These are phyloP conservation scores for Ganaspis brasiliensis DNA, from an alignment of 2,888 invertebrate genomes.

Conservation along the genomic window DNA sequence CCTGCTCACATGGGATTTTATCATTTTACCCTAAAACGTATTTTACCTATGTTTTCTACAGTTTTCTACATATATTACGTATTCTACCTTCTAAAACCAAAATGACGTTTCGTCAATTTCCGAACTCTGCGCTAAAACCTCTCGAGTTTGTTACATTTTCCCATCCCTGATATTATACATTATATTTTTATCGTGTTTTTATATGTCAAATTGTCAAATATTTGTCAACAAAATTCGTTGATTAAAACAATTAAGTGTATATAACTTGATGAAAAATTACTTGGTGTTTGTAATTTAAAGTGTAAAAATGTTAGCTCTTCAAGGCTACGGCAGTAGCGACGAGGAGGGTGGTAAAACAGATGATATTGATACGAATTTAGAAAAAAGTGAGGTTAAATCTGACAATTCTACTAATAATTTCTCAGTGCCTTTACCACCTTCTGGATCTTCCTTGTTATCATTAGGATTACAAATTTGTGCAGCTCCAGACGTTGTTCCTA, in stretches of 20 bases:
- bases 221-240: not conserved
- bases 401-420: conserved; percentile 78
- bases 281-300: not conserved
- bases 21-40: no score
- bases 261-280: not conserved
- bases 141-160: no score
- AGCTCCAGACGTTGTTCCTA: conserved; percentile 92
- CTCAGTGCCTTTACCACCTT: conserved; percentile 83
- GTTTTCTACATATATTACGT: no score
- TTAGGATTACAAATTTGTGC: conserved; percentile 88
- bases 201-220: no score
- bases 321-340: conserved; percentile 88
- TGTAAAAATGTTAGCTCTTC: conserved; percentile 86
- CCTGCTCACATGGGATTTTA: no score
- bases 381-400: conserved; percentile 70
- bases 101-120: no score
- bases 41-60: no score
- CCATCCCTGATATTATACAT: no score
- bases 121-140: no score
- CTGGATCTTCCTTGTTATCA: conserved; percentile 82
- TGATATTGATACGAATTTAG: conserved; percentile 63
- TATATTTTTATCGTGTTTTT: no score
- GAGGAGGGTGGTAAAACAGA: conserved; percentile 78
- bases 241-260: not conserved
- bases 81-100: no score